Evolutionary conservation across 1,140 invertebrate species (phyloP).

Genomic region (Subanguina moxae): DNA sequence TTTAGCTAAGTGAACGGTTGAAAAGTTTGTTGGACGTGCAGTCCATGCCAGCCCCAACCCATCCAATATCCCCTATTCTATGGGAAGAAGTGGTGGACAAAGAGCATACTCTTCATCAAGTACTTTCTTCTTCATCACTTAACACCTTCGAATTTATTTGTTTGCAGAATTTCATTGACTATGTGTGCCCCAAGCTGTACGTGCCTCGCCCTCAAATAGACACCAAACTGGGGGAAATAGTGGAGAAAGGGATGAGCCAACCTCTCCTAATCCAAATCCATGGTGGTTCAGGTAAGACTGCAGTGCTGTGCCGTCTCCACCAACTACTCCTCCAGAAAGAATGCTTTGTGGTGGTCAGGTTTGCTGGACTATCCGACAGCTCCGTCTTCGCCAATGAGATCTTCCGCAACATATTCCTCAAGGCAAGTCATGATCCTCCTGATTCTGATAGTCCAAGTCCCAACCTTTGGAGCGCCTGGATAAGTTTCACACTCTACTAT

Average conservation of each 20-base stretch:
- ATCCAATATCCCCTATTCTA: background rate
- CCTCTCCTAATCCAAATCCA: conserved; percentile 28
- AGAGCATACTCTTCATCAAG: conserved; percentile 16
- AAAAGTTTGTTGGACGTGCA: conserved; percentile 11
- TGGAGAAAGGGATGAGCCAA: conserved; percentile 8
- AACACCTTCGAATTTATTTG: too few relatives aligned
- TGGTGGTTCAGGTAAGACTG: conserved; percentile 46
- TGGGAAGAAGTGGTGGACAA: conserved; percentile 5
- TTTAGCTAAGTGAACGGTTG: conserved; percentile 23
- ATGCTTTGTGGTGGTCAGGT: conserved; percentile 32
- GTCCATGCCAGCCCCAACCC: conserved; percentile 7
- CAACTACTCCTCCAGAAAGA: conserved; percentile 30
- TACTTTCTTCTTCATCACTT: background rate
- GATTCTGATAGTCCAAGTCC: too few relatives aligned
- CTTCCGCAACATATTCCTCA: conserved; percentile 39
- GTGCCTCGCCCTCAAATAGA: conserved; percentile 15
- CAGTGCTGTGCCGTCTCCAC: conserved; percentile 35
- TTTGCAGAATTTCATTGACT: background rate
- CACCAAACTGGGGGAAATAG: conserved; percentile 8
- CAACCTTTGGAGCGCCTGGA: too few relatives aligned
- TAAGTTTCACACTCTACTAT: too few relatives aligned
- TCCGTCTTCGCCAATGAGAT: conserved; percentile 45
- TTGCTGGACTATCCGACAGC: conserved; percentile 33
- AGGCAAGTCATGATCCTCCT: conserved; percentile 25
- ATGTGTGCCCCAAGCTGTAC: conserved; percentile 8